phyloP scores from a whole-genome alignment of 1,140 invertebrate genomes.

The Drosophila nannoptera region DNA sequence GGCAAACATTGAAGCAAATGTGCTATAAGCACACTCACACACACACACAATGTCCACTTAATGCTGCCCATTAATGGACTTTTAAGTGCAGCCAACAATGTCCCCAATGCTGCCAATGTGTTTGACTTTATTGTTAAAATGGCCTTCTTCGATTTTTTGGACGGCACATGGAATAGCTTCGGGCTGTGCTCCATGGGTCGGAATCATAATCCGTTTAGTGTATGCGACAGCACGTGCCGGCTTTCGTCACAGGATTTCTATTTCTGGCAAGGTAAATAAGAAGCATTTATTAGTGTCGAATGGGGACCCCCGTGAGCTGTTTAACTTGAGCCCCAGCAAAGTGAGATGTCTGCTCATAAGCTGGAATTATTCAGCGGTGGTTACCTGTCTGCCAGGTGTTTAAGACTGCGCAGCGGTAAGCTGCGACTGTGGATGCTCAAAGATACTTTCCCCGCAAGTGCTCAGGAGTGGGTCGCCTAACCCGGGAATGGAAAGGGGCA shows the following conservation, averaged over 20 bases:
- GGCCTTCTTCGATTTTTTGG: slow-evolving; percentile 51
- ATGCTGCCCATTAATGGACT: slow-evolving; percentile 72
- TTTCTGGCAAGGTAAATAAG: slow-evolving; percentile 30
- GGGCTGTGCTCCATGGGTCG: slow-evolving; percentile 37
- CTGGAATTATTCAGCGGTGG: not conserved
- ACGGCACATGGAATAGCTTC: not conserved
- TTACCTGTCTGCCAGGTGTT: not conserved
- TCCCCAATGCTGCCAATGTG: slow-evolving; percentile 55
- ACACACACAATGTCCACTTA: slow-evolving; percentile 70
- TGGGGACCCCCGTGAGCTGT: slow-evolving; percentile 12
- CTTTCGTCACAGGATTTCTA: slow-evolving; percentile 33
- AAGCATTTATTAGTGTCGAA: slow-evolving; percentile 38
- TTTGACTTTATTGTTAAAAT: slow-evolving; percentile 67
- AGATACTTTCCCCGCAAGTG: too few species aligned
- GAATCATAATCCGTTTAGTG: slow-evolving; percentile 62
- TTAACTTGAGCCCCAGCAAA: slow-evolving; percentile 7
- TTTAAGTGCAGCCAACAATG: slow-evolving; percentile 72
- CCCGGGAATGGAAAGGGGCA: too few species aligned
- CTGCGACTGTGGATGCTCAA: too few species aligned
- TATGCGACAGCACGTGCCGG: slow-evolving; percentile 65
- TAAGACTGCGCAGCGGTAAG: not conserved
- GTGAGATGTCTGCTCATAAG: not conserved
- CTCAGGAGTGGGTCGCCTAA: too few species aligned
- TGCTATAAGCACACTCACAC: slow-evolving; percentile 55
- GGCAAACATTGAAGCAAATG: slow-evolving; percentile 62